phyloP scores from a whole-genome alignment of 1,140 invertebrate species.

The Rhagoletis pomonella region DNA sequence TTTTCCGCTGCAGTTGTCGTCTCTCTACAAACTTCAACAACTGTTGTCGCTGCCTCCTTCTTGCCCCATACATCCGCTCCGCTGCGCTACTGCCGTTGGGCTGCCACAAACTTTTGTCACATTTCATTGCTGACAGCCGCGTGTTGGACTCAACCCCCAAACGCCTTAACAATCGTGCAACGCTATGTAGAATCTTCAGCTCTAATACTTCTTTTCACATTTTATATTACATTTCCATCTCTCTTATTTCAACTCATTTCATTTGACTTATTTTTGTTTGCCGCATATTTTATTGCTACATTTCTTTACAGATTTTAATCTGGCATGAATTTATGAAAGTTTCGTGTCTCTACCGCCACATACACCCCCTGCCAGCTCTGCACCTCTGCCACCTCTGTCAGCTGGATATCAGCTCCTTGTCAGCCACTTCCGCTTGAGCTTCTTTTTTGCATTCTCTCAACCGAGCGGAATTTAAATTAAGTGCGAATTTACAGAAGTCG shows the following conservation, averaged over 20 bases:
- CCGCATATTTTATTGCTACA: constrained; percentile 2
- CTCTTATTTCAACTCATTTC: constrained; percentile 33
- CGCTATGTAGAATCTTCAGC: not conserved
- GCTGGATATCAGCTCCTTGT: not conserved
- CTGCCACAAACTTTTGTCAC: constrained; percentile 52
- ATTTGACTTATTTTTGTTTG: constrained; percentile 40
- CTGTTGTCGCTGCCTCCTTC: constrained; percentile 7
- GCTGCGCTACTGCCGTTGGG: not conserved
- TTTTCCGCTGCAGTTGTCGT: not conserved
- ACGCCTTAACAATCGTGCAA: not conserved
- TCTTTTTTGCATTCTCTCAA: not conserved
- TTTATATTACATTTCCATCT: constrained; percentile 26
- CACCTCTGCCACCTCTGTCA: no score
- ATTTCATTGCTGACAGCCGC: constrained; percentile 42
- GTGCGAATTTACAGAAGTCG: not conserved
- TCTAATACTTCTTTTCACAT: constrained; percentile 20
- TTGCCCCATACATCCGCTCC: no score
- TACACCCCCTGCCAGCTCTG: not conserved
- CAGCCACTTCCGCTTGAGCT: not conserved
- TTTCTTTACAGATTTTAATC: constrained; percentile 46
- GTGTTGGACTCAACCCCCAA: not conserved
- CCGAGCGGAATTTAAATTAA: constrained; percentile 40
- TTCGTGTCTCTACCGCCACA: not conserved
- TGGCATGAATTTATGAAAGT: constrained; percentile 49
- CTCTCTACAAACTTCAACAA: constrained; percentile 11